Base-by-base conservation (phyloP, 1,140 invertebrate genomes). In the Caerostris darwini region DNA sequence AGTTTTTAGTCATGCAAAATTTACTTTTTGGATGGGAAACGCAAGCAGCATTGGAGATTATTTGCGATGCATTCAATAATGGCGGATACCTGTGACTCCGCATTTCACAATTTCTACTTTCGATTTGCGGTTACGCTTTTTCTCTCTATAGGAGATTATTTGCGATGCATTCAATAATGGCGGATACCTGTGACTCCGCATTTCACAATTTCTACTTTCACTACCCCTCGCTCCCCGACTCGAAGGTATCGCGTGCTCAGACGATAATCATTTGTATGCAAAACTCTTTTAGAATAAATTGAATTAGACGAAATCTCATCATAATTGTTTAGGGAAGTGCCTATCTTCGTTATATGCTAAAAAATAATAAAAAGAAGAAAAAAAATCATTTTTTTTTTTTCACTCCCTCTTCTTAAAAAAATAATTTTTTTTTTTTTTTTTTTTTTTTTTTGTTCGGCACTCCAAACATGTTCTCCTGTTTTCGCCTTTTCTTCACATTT, bases 231-330 rank as follows among this genome's bases (percentile, higher is more conserved):
- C 17, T n/a, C 69, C 10, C 19, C 87, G 3, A 19, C 77, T 58
- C 34, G 53, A 17, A 81, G 53, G 92, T 94, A 94, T 94, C 92
- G 92, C 92, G 92, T 94, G 92, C 69, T 81, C 58, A 61, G 54
- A 88, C 67, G 85, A 94, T 94, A 94, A 94, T 94, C 92, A 94
- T 94, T 94, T 94, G 86, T 94, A 94, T 94, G 92, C 92, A 94
- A 94, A 94, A 94, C 92, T 94, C 58, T 87, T 93, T 94, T 61
- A 64, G 85, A 94, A 94, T 94, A 94, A 94, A 94, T 94, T 94
- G 92, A 94, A 94, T 94, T 94, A 94, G 92, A 81, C 92, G 71
- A 94, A 94, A 94, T 94, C 92, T 94, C 86, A 93, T 93, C 83
- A 89, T 94, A 94, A 94, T 94, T 94, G 92, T 94, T 94, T 94